Conservation (phyloP, 2,888 invertebrate genomes). For the Idaea biselata region DNA sequence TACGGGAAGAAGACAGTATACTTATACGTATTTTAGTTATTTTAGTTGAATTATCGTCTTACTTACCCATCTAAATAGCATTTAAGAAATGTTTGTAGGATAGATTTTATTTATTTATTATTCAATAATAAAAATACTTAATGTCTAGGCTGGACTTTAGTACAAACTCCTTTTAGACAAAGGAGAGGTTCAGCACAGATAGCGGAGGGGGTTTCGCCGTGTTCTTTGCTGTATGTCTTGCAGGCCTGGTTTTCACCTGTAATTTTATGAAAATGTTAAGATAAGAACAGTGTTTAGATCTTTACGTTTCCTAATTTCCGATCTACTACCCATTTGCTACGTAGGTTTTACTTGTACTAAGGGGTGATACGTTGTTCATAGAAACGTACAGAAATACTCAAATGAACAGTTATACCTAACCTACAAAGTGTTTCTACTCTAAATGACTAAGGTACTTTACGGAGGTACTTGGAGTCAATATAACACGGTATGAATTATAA, state of each 20-base stretch:
- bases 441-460: background rate
- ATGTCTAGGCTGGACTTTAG: conserved; percentile 43
- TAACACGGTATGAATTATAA: background rate
- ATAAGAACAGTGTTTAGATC: background rate
- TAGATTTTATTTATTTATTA: background rate
- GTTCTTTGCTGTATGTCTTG: conserved; percentile 67
- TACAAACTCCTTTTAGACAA: conserved; percentile 58
- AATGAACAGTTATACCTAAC: background rate
- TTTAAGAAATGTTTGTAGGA: background rate
- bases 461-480: background rate
- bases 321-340: no score
- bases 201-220: conserved; percentile 68
- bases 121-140: conserved; percentile 24
- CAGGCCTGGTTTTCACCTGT: conserved; percentile 58
- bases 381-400: no score
- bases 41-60: no score
- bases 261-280: conserved; percentile 23
- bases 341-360: no score
- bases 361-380: no score
- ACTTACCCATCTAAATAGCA: no score
- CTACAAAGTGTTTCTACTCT: background rate
- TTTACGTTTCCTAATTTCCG: background rate
- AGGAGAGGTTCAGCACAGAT: conserved; percentile 59
- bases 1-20: no score
- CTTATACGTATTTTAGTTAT: no score